Percentiles rank a stretch among this genome's conserved stretches.
Evolutionary conservation across 1,140 invertebrate species (phyloP).

Genomic region (Drosophila tristis): DNA sequence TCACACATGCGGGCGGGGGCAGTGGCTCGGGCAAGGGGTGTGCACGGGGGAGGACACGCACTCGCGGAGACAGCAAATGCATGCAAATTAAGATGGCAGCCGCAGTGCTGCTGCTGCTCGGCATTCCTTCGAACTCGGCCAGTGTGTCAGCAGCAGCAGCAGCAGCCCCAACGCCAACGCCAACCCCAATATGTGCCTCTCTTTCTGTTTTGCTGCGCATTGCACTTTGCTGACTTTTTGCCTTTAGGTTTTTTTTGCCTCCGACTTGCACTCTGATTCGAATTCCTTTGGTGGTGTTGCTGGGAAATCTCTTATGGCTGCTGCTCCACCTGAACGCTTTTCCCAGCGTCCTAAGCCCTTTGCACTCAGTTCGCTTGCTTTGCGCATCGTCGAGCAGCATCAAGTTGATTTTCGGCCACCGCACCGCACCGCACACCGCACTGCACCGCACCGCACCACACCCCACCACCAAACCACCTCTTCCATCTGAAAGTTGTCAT

Average conservation of each 20-base stretch:
- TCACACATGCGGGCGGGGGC: neutral
- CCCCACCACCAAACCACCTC: neutral
- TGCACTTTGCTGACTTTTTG: slow-evolving; percentile 46
- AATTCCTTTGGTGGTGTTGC: slow-evolving; percentile 10
- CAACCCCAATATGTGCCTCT: neutral
- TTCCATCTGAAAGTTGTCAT: slow-evolving; percentile 45
- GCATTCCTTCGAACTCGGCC: slow-evolving; percentile 41
- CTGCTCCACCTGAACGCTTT: slow-evolving; percentile 55
- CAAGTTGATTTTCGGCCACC: slow-evolving; percentile 28
- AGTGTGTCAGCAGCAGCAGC: slow-evolving; percentile 43
- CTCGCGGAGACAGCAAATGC: slow-evolving; percentile 35
- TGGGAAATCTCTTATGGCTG: slow-evolving; percentile 34
- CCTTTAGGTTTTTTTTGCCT: slow-evolving; percentile 22
- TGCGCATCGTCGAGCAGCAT: slow-evolving; percentile 52
- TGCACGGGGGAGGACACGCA: neutral
- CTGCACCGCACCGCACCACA: neutral
- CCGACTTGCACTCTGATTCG: slow-evolving; percentile 17
- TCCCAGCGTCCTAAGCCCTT: slow-evolving; percentile 34
- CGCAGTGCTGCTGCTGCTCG: slow-evolving; percentile 5
- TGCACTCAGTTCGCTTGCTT: slow-evolving; percentile 33
- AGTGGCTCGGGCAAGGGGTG: no score
- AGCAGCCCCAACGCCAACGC: neutral
- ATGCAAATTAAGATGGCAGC: slow-evolving; percentile 68
- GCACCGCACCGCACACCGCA: no score
- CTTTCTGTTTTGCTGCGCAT: slow-evolving; percentile 29